Evolutionary conservation across 2,797 vertebrate species (phyloP).

Genomic region (Enteromius thamalakanensis): DNA sequence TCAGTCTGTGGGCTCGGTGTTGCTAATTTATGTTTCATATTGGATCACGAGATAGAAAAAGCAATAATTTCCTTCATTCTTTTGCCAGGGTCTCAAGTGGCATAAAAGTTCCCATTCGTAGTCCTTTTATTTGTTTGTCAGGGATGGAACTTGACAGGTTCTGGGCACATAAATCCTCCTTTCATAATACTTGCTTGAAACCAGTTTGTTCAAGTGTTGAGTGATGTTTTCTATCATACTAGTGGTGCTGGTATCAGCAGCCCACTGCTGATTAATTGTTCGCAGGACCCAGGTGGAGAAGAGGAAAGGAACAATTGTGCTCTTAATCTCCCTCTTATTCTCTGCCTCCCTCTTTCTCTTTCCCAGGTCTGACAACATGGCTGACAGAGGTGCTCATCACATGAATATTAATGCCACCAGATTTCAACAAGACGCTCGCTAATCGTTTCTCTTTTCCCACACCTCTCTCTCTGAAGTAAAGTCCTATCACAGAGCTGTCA

Average conservation of each 20-base stretch:
- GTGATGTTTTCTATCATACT: slow-evolving; percentile 48
- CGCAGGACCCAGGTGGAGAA: slow-evolving; percentile 37
- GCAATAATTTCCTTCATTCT: background rate
- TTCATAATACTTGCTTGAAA: slow-evolving; percentile 29
- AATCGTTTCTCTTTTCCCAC: slow-evolving; percentile 14
- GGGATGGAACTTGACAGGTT: slow-evolving; percentile 10
- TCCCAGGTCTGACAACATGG: slow-evolving; percentile 5
- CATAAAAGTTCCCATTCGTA: slow-evolving; percentile 29
- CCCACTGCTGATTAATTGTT: slow-evolving; percentile 65
- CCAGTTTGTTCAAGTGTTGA: background rate
- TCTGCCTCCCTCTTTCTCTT: slow-evolving; percentile 15
- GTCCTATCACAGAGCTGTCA: slow-evolving; percentile 6
- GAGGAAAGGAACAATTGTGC: slow-evolving; percentile 28
- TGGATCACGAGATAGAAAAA: slow-evolving; percentile 11
- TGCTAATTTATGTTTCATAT: slow-evolving; percentile 7
- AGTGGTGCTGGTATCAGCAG: slow-evolving; percentile 78
- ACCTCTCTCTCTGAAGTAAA: slow-evolving; percentile 23
- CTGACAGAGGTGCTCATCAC: slow-evolving; percentile 23
- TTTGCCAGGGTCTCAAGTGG: slow-evolving; percentile 24
- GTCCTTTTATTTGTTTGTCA: slow-evolving; percentile 46
- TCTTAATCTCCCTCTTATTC: slow-evolving; percentile 29
- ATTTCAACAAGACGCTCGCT: slow-evolving; percentile 48
- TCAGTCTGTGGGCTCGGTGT: background rate
- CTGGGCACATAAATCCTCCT: slow-evolving; percentile 17
- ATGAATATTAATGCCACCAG: slow-evolving; percentile 52